phyloP scores from a whole-genome alignment of 1,140 invertebrate genomes.

The Brachionus manjavacas region DNA sequence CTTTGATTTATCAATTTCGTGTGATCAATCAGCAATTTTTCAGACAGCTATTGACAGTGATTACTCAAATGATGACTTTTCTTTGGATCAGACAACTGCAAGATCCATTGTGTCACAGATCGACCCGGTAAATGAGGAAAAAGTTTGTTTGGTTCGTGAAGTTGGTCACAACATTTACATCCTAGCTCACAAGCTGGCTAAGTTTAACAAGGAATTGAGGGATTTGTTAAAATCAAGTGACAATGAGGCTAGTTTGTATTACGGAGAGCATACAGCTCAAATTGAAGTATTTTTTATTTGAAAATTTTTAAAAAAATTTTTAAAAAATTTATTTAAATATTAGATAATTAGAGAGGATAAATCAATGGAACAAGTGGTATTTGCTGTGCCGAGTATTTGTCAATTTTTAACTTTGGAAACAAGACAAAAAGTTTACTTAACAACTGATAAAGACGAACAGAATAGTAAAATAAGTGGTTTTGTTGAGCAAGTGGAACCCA shows the following conservation, averaged over 20 bases:
- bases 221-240: not conserved
- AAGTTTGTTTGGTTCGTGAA: slow-evolving; percentile 56
- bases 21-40: not conserved
- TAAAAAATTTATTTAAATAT: not conserved
- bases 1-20: not conserved
- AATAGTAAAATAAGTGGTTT: slow-evolving; percentile 98
- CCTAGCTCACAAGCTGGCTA: slow-evolving; percentile 70
- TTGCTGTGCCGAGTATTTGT: slow-evolving; percentile 97
- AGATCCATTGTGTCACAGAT: slow-evolving; percentile 48
- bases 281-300: slow-evolving; percentile 63
- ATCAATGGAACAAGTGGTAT: slow-evolving; percentile 95
- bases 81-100: slow-evolving; percentile 39
- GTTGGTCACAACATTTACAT: slow-evolving; percentile 99
- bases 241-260: slow-evolving; percentile 77
- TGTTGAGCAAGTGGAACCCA: slow-evolving; percentile 83
- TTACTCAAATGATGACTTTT: not conserved
- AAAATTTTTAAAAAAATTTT: not conserved
- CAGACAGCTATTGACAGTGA: not conserved
- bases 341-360: slow-evolving; percentile 91
- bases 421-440: slow-evolving; percentile 80
- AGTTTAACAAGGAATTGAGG: slow-evolving; percentile 14
- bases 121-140: not conserved
- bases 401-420: slow-evolving; percentile 93
- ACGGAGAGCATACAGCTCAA: slow-evolving; percentile 75
- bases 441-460: slow-evolving; percentile 92